These are phyloP conservation scores for Pherbina coryleti DNA, from an alignment of 2,888 invertebrate species.

Conservation along the genomic window DNA sequence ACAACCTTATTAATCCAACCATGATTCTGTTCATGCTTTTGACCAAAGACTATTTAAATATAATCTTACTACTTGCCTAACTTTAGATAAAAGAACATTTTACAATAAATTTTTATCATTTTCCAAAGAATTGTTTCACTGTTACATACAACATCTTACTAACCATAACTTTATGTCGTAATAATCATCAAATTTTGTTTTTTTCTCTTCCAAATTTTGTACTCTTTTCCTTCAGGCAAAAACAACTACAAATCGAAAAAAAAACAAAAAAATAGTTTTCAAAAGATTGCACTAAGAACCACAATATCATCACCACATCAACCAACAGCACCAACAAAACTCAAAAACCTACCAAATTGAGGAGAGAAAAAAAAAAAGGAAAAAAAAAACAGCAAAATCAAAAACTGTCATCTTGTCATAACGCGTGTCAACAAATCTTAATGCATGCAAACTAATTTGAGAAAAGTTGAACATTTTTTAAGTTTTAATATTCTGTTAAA, in stretches of 20 bases:
- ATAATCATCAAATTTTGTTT: constrained; percentile 22
- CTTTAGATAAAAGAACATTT: too few relatives aligned
- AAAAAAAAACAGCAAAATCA: not conserved
- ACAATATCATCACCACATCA: constrained; percentile 26
- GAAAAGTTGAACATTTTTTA: not conserved
- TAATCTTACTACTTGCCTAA: too few relatives aligned
- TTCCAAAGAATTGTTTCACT: not conserved
- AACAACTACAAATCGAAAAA: constrained; percentile 38
- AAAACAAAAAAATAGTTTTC: constrained; percentile 38
- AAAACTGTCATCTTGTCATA: not conserved
- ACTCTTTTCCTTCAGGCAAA: constrained; percentile 64
- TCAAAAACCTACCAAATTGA: constrained; percentile 34
- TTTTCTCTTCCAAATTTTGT: constrained; percentile 47
- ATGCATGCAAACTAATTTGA: not conserved
- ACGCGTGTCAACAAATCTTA: not conserved
- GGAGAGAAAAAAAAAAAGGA: constrained; percentile 11
- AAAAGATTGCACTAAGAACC: constrained; percentile 29
- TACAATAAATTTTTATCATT: not conserved
- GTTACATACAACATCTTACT: not conserved
- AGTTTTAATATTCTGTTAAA: too few relatives aligned
- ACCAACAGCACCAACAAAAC: constrained; percentile 30
- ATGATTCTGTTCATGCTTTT: too few relatives aligned
- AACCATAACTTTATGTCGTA: constrained; percentile 22
- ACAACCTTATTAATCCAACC: too few relatives aligned
- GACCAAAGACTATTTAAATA: too few relatives aligned